A percentile compares a stretch with the other conserved stretches of the same genome.
Evolutionary conservation across 2,888 invertebrate genomes (phyloP).

Genomic region (Eupithecia exiguata): DNA sequence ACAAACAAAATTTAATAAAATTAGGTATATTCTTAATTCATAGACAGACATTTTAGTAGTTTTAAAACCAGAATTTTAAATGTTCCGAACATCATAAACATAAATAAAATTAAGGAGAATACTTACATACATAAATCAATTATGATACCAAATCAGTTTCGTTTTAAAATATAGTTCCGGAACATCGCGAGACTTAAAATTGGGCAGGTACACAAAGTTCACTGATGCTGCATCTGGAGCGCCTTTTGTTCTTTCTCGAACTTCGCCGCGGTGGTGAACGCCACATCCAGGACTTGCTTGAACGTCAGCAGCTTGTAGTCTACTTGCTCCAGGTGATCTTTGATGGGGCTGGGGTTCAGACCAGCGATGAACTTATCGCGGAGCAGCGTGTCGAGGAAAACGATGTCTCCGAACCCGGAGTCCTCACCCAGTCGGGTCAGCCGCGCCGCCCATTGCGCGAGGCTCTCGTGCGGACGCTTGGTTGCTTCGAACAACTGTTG

Average conservation of each 20-base stretch:
- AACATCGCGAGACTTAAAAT: background rate
- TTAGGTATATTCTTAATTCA: background rate
- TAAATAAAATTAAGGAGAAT: background rate
- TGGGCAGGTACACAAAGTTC: background rate
- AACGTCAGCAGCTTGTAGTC: slow-evolving; percentile 6
- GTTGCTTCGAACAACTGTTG: slow-evolving; percentile 16
- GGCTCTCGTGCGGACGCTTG: slow-evolving; percentile 10
- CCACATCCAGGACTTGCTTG: slow-evolving; percentile 19
- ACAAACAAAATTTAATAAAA: background rate
- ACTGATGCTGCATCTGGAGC: background rate
- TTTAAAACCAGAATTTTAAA: background rate
- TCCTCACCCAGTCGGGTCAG: slow-evolving; percentile 15
- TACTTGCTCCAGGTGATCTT: background rate
- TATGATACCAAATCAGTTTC: background rate
- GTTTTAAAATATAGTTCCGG: background rate
- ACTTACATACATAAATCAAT: background rate
- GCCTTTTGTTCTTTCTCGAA: slow-evolving; percentile 2
- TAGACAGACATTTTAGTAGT: background rate
- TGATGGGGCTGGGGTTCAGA: slow-evolving; percentile 13
- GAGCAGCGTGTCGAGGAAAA: slow-evolving; percentile 19
- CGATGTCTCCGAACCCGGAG: slow-evolving; percentile 1
- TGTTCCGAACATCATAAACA: background rate
- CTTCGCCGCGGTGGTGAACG: slow-evolving; percentile 11
- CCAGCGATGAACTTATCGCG: slow-evolving; percentile 19
- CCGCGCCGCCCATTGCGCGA: slow-evolving; percentile 23